Percentiles rank a stretch among this genome's conserved stretches.
These are phyloP conservation scores for Clarias gariepinus DNA, from an alignment of 2,113 vertebrate species.

Conservation along the genomic window DNA sequence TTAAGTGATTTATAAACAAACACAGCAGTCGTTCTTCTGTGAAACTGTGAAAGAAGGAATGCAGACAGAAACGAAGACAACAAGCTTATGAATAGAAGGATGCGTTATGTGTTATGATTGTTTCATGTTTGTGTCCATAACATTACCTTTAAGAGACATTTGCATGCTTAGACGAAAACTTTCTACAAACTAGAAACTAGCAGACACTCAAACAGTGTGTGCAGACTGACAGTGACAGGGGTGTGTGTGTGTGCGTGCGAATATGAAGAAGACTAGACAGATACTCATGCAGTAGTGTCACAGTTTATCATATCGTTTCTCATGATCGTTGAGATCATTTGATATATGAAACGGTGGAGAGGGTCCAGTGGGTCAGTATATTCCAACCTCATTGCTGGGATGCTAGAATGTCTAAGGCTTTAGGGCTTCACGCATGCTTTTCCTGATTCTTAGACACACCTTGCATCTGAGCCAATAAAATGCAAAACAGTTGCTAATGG, in stretches of 20 bases:
- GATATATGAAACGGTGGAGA: conserved; percentile 68
- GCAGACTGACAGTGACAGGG: conserved; percentile 57
- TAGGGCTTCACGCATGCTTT: conserved; percentile 53
- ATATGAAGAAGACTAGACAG: conserved; percentile 62
- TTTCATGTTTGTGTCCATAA: not conserved
- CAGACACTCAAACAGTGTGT: conserved; percentile 51
- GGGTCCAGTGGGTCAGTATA: conserved; percentile 59
- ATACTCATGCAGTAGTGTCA: conserved; percentile 68
- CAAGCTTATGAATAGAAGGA: not conserved
- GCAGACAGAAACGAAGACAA: conserved; percentile 47
- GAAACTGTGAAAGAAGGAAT: conserved; percentile 60
- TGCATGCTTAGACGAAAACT: conserved; percentile 37
- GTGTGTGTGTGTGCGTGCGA: conserved; percentile 47
- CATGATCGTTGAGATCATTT: conserved; percentile 65
- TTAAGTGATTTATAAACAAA: not conserved
- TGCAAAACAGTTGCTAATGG: not conserved
- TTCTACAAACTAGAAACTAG: conserved; percentile 7
- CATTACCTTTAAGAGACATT: conserved; percentile 31
- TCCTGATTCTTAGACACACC: conserved; percentile 13
- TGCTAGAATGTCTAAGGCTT: conserved; percentile 52
- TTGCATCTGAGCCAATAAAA: not conserved
- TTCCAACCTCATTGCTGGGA: conserved; percentile 64
- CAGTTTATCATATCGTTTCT: conserved; percentile 65
- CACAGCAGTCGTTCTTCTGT: conserved; percentile 54
- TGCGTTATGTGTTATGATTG: conserved; percentile 50